These are phyloP conservation scores for Cotesia typhae DNA, from an alignment of 1,140 invertebrate genomes.

Conservation along the genomic window DNA sequence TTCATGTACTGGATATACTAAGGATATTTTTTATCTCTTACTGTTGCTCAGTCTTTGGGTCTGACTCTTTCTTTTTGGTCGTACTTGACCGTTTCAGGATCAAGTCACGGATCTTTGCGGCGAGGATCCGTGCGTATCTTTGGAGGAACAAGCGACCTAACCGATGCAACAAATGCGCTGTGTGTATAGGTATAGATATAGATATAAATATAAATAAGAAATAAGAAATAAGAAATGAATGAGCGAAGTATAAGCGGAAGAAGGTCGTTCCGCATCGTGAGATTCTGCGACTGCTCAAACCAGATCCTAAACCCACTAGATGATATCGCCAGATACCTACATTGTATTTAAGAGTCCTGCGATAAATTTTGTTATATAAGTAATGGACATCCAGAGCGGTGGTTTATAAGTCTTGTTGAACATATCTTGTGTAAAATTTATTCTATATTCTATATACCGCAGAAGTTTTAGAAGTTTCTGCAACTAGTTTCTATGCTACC, in stretches of 20 bases:
- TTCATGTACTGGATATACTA: constrained; percentile 17
- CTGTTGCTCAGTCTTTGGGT: neutral
- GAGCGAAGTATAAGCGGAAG: constrained; percentile 20
- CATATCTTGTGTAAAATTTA: too few species aligned
- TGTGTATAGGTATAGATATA: neutral
- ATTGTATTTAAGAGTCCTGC: too few species aligned
- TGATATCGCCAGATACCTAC: too few species aligned
- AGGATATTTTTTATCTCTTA: neutral
- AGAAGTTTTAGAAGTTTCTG: too few species aligned
- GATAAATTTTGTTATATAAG: too few species aligned
- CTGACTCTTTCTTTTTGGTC: neutral
- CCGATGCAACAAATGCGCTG: too few species aligned
- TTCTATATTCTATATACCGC: too few species aligned
- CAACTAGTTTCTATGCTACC: too few species aligned
- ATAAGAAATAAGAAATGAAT: constrained; percentile 2
- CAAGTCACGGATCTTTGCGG: constrained; percentile 31
- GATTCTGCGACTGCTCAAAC: neutral
- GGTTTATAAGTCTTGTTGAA: too few species aligned
- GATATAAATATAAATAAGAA: neutral
- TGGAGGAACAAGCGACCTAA: neutral
- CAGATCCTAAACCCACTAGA: neutral
- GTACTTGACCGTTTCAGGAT: constrained; percentile 4
- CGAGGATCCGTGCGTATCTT: constrained; percentile 29
- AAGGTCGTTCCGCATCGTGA: constrained; percentile 9
- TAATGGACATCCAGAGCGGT: too few species aligned